Base-by-base conservation (phyloP, 2,888 invertebrate species). In the Dryobotodes eremita region DNA sequence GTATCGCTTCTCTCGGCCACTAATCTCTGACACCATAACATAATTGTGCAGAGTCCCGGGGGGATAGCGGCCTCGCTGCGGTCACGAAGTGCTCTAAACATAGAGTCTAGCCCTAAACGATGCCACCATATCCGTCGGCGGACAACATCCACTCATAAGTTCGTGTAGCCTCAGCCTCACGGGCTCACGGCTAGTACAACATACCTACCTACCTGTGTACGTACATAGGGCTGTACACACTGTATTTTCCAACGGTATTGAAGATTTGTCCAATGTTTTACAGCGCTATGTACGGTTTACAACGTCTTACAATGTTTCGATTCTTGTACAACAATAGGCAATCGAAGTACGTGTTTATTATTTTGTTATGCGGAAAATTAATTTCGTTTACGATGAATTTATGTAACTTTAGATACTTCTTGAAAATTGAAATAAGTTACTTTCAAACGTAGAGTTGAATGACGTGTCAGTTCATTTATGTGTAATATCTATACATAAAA, bases 21-120 rank as follows among this genome's bases (percentile, higher is more conserved):
- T 94, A 94, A 94, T 95, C 95, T 94, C 91, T 94, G 94, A 93
- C 94, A 94, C 93, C 93, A 92, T 94, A 95, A 93, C 94, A 94
- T 96, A 96, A 96, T 96, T 95, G 95, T 93, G 91, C 93, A 94
- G 93, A 95, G 93, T 93, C 91, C 89, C 89, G 90, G 89, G 89
- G 90, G 89, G 84, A 88, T 87, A 85, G 91, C 91, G 86, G 92
- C 89, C 89, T 89, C 89, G 91, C 90, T 91, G 93, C 93, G 94
- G 95, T 96, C 96, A 96, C 96, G 96, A 95, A 91, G 92, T 91
- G 91, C 91, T 93, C 95, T 96, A 95, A 96, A 95, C 95, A 95
- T 94, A 96, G 94, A 94, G 92, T 92, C 93, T 92, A 94, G 92
- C 92, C 93, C 94, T 94, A 95, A 96, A 95, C 94, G 95, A 95